These are phyloP conservation scores for Ischnura elegans DNA, from an alignment of 2,888 invertebrate species.

Conservation along the genomic window DNA sequence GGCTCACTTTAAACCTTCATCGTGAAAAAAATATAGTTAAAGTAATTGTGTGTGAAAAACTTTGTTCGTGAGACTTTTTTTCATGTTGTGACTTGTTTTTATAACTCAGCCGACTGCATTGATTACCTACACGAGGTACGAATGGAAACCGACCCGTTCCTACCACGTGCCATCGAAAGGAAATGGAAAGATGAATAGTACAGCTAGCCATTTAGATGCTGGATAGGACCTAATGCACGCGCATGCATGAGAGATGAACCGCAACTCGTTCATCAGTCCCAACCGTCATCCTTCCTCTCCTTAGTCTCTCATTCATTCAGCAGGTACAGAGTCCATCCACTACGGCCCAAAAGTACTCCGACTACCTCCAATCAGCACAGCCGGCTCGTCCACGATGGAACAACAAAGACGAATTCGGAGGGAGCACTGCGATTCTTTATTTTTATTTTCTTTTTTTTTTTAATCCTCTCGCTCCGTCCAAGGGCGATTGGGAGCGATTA, in stretches of 20 bases:
- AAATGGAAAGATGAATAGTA: too few species aligned
- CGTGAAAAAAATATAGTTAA: too few species aligned
- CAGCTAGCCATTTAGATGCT: background rate
- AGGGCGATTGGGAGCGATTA: constrained; percentile 14
- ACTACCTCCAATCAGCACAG: background rate
- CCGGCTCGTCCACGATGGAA: background rate
- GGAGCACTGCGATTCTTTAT: background rate
- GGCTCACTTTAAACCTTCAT: too few species aligned
- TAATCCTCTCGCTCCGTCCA: background rate
- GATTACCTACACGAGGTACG: too few species aligned
- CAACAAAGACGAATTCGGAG: constrained; percentile 16
- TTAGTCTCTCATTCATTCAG: background rate
- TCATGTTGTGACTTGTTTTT: too few species aligned
- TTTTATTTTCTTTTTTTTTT: too few species aligned
- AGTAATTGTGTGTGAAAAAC: too few species aligned
- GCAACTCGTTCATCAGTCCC: background rate
- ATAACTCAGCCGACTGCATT: background rate
- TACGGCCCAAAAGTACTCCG: too few species aligned
- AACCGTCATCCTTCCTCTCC: background rate
- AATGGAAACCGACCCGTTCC: too few species aligned
- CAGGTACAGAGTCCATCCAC: too few species aligned
- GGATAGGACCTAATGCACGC: background rate
- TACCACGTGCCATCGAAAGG: too few species aligned
- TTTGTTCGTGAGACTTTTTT: too few species aligned
- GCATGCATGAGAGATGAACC: background rate